A percentile compares a stretch with the other conserved stretches of the same genome.
Conservation (phyloP, 2,113 vertebrate species). For the Zosterops pallidus region DNA sequence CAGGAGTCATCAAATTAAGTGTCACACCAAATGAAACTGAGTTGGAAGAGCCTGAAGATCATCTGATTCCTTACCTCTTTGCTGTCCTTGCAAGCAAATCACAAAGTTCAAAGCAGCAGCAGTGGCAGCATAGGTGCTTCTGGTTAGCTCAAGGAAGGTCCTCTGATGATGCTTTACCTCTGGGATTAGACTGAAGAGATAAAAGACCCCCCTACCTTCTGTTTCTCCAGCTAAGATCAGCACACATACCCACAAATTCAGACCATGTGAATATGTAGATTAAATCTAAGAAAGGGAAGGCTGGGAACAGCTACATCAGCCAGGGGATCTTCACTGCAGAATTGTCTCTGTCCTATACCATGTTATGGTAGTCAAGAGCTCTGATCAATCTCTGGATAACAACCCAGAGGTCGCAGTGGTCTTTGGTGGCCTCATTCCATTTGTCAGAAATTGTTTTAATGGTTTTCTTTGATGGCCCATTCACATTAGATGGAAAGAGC, state of each 20-base stretch:
- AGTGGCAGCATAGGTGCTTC: not conserved
- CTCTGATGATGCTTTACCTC: not conserved
- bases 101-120: not conserved
- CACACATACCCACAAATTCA: not conserved
- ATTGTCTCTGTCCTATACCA: not conserved
- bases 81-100: not conserved
- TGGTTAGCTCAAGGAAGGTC: not conserved
- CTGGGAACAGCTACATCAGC: not conserved
- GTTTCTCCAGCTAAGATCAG: not conserved
- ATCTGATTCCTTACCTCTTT: conserved; percentile 44
- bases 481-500: not conserved
- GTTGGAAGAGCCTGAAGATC: conserved; percentile 21
- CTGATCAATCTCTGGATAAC: not conserved
- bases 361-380: not conserved
- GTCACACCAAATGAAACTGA: conserved; percentile 1
- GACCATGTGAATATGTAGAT: not conserved
- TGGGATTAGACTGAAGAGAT: not conserved
- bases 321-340: not conserved
- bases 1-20: not conserved
- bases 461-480: not conserved
- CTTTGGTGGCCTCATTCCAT: not conserved
- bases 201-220: not conserved
- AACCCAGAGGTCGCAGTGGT: not conserved
- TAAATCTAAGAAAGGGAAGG: not conserved
- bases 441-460: not conserved